phyloP scores from a whole-genome alignment of 1,140 invertebrate genomes.

The Pseudomyrmex sp. region DNA sequence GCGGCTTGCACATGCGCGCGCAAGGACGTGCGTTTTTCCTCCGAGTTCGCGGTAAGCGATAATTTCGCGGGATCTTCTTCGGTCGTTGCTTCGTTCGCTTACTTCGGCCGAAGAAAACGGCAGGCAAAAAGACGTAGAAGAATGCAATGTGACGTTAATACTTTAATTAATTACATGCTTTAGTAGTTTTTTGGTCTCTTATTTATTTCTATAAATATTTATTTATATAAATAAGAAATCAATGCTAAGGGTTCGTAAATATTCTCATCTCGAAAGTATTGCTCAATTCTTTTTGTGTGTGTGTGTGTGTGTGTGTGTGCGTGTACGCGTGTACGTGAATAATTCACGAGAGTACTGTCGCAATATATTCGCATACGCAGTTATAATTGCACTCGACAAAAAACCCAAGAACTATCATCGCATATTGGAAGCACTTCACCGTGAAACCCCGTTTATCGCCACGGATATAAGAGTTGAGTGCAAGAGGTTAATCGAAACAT shows the following conservation, averaged over 20 bases:
- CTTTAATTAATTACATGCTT: not conserved
- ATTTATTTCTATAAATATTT: not conserved
- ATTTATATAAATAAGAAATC: not conserved
- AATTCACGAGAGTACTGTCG: constrained; percentile 40
- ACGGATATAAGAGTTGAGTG: not conserved
- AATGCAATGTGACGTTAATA: not conserved
- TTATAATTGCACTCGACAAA: constrained; percentile 39
- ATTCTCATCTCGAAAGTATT: constrained; percentile 30
- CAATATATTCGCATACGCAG: constrained; percentile 16
- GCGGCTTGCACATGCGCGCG: constrained; percentile 6
- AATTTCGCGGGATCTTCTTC: not conserved
- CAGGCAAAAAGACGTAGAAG: not conserved
- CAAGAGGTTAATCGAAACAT: constrained; percentile 19
- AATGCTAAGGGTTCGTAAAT: constrained; percentile 23
- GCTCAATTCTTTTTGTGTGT: constrained; percentile 10
- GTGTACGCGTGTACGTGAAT: constrained; percentile 25
- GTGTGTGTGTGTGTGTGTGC: not conserved
- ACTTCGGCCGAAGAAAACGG: not conserved
- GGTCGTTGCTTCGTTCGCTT: not conserved
- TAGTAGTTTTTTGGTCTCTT: not conserved
- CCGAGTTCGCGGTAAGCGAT: constrained; percentile 17
- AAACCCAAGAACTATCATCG: not conserved
- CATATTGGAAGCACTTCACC: constrained; percentile 22
- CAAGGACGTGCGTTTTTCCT: constrained; percentile 50
- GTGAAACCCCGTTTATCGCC: not conserved